Percentiles rank a stretch among this genome's conserved stretches.
Conservation (phyloP, 2,113 vertebrate genomes). For the Brachypteracias leptosomus region DNA sequence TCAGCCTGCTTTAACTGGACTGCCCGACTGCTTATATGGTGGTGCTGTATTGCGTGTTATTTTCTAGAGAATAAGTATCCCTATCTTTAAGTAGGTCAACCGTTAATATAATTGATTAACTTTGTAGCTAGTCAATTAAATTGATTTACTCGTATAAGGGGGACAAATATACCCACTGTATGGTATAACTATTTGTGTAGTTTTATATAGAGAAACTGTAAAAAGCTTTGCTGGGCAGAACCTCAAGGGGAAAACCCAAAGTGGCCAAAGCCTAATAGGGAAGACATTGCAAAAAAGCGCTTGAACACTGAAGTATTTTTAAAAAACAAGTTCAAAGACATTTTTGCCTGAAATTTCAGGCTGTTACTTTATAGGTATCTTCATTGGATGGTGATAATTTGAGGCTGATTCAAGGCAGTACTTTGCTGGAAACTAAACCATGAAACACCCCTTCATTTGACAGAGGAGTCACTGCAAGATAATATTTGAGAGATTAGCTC, state of each 20-base stretch:
- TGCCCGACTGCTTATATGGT: neutral
- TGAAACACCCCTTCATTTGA: neutral
- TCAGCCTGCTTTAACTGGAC: neutral
- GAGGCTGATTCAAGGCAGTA: neutral
- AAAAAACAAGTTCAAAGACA: neutral
- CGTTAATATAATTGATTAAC: constrained; percentile 22
- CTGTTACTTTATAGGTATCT: neutral
- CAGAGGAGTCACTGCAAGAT: neutral
- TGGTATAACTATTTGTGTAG: neutral
- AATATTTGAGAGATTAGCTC: neutral
- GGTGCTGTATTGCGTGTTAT: neutral
- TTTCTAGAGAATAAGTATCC: neutral
- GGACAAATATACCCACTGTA: neutral
- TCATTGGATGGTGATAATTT: neutral
- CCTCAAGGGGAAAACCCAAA: neutral
- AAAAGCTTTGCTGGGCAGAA: neutral
- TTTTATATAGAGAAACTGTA: neutral
- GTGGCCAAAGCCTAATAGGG: neutral
- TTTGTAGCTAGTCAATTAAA: neutral
- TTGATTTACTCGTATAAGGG: neutral
- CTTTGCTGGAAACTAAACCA: neutral
- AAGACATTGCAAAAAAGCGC: neutral
- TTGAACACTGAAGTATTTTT: neutral
- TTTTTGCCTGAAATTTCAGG: neutral
- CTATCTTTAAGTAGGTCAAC: constrained; percentile 39